phyloP scores from a whole-genome alignment of 2,797 vertebrate genomes.

The Semaprochilodus insignis region DNA sequence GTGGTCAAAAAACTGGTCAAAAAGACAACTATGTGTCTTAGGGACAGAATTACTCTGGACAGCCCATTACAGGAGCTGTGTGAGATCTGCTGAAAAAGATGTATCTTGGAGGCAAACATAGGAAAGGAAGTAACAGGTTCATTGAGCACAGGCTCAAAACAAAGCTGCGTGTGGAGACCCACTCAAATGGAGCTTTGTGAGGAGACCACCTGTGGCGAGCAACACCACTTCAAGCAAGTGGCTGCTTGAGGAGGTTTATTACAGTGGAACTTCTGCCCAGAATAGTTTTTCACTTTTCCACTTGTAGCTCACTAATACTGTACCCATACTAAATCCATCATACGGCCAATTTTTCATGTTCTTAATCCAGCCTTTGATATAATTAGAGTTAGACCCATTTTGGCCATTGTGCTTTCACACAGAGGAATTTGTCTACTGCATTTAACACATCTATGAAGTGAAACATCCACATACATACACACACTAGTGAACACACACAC shows the following conservation, averaged over 20 bases:
- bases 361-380: background rate
- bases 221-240: slow-evolving; percentile 3
- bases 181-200: slow-evolving; percentile 9
- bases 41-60: background rate
- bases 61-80: slow-evolving; percentile 17
- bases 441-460: no score
- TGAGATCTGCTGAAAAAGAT: slow-evolving; percentile 12
- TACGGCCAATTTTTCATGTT: background rate
- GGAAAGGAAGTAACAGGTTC: slow-evolving; percentile 19
- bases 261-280: background rate
- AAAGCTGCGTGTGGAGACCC: slow-evolving; percentile 32
- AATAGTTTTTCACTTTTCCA: background rate
- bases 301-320: background rate
- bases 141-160: slow-evolving; percentile 28
- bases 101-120: slow-evolving; percentile 18
- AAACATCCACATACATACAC: no score
- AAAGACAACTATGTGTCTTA: background rate
- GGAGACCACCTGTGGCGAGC: slow-evolving; percentile 11
- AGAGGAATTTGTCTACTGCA: no score
- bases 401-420: no score
- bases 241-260: background rate
- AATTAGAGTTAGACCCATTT: no score
- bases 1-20: background rate
- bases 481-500: no score
- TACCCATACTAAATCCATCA: background rate